Conservation (phyloP, 2,888 invertebrate genomes). For the Eupithecia subumbrata region DNA sequence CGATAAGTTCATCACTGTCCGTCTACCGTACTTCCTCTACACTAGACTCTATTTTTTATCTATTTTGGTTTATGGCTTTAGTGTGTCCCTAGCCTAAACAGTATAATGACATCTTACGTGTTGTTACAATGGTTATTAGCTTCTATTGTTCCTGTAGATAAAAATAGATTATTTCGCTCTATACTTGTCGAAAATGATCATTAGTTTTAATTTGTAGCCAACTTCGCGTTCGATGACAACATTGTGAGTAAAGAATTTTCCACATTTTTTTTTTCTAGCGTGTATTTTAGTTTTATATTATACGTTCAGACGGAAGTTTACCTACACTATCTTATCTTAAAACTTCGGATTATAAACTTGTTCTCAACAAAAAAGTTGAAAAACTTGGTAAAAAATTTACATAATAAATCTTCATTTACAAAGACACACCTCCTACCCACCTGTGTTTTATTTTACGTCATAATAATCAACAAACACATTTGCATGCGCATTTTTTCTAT, state of each 20-base stretch:
- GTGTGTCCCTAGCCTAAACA: slow-evolving; percentile 12
- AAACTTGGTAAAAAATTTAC: background rate
- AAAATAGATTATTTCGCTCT: slow-evolving; percentile 37
- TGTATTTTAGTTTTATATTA: background rate
- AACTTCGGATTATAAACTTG: background rate
- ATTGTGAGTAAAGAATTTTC: background rate
- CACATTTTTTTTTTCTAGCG: too few species aligned
- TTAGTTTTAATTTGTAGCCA: slow-evolving; percentile 17
- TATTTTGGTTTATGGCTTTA: background rate
- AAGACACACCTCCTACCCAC: slow-evolving; percentile 8
- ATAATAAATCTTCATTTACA: background rate
- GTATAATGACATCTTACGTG: slow-evolving; percentile 30
- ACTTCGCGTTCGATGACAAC: background rate
- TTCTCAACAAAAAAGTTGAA: background rate
- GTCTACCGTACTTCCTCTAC: background rate
- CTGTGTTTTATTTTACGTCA: slow-evolving; percentile 11
- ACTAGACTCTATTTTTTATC: background rate
- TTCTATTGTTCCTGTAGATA: slow-evolving; percentile 41
- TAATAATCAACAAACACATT: slow-evolving; percentile 14
- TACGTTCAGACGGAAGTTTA: background rate
- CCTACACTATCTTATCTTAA: background rate
- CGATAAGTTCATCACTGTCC: background rate
- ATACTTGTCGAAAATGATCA: slow-evolving; percentile 10
- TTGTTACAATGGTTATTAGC: slow-evolving; percentile 40
- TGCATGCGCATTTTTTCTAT: slow-evolving; percentile 30